Conservation (phyloP, 92 coral and sea anemone species). For the Epizoanthus illoricatus region DNA sequence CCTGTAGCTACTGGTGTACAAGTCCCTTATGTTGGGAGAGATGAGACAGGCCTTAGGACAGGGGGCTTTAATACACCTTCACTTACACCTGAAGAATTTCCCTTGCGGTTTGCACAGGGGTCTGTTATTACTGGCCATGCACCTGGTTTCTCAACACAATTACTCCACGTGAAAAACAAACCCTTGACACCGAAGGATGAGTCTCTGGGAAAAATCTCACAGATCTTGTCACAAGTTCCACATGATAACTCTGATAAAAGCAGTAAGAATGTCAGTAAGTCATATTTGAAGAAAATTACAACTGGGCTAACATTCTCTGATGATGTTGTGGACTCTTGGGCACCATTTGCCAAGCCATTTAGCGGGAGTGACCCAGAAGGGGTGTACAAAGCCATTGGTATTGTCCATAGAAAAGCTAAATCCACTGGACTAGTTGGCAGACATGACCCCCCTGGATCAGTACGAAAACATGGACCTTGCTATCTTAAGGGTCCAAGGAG, state of each 20-base stretch:
- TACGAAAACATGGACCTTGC: slow-evolving; percentile 68
- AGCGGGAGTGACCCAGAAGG: slow-evolving; percentile 55
- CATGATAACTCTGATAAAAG: slow-evolving; percentile 65
- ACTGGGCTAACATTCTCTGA: slow-evolving; percentile 71
- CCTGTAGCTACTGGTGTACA: slow-evolving; percentile 95
- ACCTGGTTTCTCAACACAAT: slow-evolving; percentile 12
- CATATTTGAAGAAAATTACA: slow-evolving; percentile 71
- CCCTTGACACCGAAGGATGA: slow-evolving; percentile 36
- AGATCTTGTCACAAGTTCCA: slow-evolving; percentile 65
- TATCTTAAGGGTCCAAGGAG: slow-evolving; percentile 68
- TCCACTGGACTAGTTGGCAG: slow-evolving; percentile 59
- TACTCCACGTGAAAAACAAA: background rate
- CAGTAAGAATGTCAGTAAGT: slow-evolving; percentile 55
- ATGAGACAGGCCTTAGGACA: slow-evolving; percentile 54
- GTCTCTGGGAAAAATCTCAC: slow-evolving; percentile 52
- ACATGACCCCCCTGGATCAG: slow-evolving; percentile 73
- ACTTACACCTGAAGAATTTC: slow-evolving; percentile 35
- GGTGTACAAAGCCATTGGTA: slow-evolving; percentile 58
- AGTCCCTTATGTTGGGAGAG: slow-evolving; percentile 91
- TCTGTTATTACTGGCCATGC: slow-evolving; percentile 25
- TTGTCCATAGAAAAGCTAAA: slow-evolving; percentile 49
- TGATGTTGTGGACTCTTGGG: slow-evolving; percentile 82
- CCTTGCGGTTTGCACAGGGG: slow-evolving; percentile 36
- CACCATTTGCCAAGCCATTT: slow-evolving; percentile 81
- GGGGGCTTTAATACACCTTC: slow-evolving; percentile 18